Conservation (phyloP, 2,113 vertebrate species). For the Acanthisitta chloris region DNA sequence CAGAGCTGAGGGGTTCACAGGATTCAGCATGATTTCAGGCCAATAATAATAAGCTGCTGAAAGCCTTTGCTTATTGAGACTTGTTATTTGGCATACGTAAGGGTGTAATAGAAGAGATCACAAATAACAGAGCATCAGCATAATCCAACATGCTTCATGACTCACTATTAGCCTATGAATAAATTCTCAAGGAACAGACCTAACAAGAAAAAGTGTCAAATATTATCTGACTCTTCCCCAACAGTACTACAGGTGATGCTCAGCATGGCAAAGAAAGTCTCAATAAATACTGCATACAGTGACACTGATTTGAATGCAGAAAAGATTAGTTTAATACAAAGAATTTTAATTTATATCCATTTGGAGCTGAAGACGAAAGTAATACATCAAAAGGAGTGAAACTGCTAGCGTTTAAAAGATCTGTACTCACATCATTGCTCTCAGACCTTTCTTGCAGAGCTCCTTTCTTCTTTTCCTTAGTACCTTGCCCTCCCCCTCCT, state of each 20-base stretch:
- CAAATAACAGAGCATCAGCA: background rate
- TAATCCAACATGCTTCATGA: background rate
- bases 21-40: background rate
- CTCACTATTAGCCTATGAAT: background rate
- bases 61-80: background rate
- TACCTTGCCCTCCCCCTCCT: background rate
- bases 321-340: background rate
- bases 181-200: background rate
- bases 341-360: background rate
- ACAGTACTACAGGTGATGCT: background rate
- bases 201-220: background rate
- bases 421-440: background rate
- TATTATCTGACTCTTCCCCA: background rate
- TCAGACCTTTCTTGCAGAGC: background rate
- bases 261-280: background rate
- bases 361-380: constrained; percentile 24
- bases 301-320: background rate
- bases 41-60: background rate
- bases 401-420: background rate
- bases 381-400: background rate
- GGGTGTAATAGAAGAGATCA: background rate
- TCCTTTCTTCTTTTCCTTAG: constrained; percentile 3
- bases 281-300: background rate
- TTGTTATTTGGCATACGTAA: background rate
- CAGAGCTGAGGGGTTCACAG: background rate